A percentile compares a stretch with the other conserved stretches of the same genome.
Evolutionary conservation across 2,888 invertebrate species (phyloP).

Genomic region (Campoletis raptor): DNA sequence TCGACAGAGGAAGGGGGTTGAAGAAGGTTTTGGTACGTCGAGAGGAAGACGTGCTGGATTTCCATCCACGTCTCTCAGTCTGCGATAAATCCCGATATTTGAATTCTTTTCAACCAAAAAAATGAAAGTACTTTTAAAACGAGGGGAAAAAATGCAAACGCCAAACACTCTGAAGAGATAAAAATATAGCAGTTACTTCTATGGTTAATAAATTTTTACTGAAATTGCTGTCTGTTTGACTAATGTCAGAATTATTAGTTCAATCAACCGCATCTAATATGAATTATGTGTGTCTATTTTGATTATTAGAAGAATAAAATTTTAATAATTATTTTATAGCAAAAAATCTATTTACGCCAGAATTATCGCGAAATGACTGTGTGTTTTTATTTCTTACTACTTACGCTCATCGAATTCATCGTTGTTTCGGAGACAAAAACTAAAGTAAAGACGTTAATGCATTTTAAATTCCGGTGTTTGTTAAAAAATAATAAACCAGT

Average conservation of each 20-base stretch:
- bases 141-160: background rate
- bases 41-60: background rate
- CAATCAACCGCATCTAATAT: background rate
- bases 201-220: background rate
- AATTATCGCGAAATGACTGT: background rate
- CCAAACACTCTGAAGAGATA: background rate
- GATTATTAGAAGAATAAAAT: background rate
- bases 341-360: background rate
- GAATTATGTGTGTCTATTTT: background rate
- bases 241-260: background rate
- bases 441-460: constrained; percentile 27
- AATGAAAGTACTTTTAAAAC: background rate
- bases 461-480: constrained; percentile 41
- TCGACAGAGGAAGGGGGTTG: background rate
- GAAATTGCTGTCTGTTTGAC: background rate
- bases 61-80: background rate
- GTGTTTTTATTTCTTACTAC: background rate
- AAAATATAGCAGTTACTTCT: background rate
- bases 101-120: background rate
- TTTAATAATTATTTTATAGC: background rate
- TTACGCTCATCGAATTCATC: background rate
- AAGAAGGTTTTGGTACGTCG: background rate
- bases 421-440: background rate
- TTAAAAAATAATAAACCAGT: constrained; percentile 38
- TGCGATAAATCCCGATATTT: background rate